phyloP scores from a whole-genome alignment of 2,113 vertebrate species.

The Sardina pilchardus region DNA sequence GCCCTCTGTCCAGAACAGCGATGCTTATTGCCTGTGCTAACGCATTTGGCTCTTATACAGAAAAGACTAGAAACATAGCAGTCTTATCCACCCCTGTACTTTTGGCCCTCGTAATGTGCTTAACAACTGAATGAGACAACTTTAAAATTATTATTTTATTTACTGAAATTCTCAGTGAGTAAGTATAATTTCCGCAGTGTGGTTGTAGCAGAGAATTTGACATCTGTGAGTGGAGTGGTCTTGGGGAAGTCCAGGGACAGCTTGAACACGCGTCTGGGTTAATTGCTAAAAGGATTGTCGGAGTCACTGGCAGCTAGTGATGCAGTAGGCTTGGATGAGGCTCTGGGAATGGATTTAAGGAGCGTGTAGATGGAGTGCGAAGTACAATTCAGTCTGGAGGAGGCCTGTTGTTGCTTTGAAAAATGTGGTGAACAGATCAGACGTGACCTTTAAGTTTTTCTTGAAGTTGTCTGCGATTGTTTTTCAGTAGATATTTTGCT shows the following conservation, averaged over 20 bases:
- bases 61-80: background rate
- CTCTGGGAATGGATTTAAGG: conserved; percentile 8
- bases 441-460: background rate
- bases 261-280: conserved; percentile 31
- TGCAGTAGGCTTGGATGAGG: conserved; percentile 24
- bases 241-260: background rate
- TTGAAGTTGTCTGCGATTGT: background rate
- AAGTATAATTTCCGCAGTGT: background rate
- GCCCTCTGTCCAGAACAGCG: conserved; percentile 19
- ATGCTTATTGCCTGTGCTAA: background rate
- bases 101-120: background rate
- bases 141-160: background rate
- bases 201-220: background rate
- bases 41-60: background rate
- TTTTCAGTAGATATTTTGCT: background rate
- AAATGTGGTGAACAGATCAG: background rate
- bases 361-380: conserved; percentile 1
- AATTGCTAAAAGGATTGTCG: conserved; percentile 39
- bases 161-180: background rate
- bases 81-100: background rate
- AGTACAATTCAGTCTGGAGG: background rate
- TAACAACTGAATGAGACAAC: too few species aligned
- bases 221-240: background rate
- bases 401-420: background rate
- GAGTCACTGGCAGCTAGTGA: conserved; percentile 15